phyloP scores from a whole-genome alignment of 2,888 invertebrate genomes.

The Autographa pulchrina region DNA sequence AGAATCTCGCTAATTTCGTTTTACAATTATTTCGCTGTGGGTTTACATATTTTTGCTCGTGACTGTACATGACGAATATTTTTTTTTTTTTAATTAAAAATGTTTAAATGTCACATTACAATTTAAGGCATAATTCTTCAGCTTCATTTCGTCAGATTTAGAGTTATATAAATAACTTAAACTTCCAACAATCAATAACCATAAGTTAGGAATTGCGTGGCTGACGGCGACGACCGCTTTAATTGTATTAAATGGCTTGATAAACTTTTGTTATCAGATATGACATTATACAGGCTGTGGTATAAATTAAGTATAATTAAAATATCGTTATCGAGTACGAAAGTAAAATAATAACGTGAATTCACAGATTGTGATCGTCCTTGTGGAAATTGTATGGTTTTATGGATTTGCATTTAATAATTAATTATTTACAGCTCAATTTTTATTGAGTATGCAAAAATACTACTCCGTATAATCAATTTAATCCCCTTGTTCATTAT shows the following conservation, averaged over 20 bases:
- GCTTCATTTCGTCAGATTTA: background rate
- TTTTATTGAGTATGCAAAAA: too few relatives aligned
- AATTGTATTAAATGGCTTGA: slow-evolving; percentile 32
- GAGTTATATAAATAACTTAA: background rate
- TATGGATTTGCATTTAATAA: background rate
- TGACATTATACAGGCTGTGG: slow-evolving; percentile 15
- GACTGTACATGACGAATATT: too few relatives aligned
- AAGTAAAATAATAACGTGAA: background rate
- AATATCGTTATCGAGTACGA: background rate
- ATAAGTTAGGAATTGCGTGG: background rate
- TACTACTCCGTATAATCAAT: background rate
- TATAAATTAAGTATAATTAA: background rate
- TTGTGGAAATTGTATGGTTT: background rate
- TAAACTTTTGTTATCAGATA: slow-evolving; percentile 24
- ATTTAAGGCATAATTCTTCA: background rate
- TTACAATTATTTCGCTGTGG: too few relatives aligned
- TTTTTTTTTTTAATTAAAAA: too few relatives aligned
- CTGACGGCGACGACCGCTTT: slow-evolving; percentile 17
- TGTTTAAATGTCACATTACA: background rate
- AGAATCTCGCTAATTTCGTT: too few relatives aligned
- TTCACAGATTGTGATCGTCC: background rate
- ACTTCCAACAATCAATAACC: background rate
- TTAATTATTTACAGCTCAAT: too few relatives aligned
- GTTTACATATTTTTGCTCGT: too few relatives aligned
- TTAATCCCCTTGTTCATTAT: background rate